Conservation (phyloP, 2,888 invertebrate genomes). For the Notodonta dromedarius region DNA sequence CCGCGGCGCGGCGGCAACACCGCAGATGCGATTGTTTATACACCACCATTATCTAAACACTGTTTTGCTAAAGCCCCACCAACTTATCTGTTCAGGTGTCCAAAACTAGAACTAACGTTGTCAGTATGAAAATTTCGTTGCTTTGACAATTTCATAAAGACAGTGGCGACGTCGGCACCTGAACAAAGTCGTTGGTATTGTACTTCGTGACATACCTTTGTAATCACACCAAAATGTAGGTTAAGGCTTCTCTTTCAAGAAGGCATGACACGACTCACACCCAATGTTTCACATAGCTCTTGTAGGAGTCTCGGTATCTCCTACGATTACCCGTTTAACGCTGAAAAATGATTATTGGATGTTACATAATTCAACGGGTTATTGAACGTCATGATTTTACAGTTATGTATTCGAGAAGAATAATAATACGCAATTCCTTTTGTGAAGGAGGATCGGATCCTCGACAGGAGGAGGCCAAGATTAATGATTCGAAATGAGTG, state of each 20-base stretch:
- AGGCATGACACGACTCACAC: conserved; percentile 28
- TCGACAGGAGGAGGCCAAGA: conserved; percentile 33
- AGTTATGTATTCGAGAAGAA: conserved; percentile 37
- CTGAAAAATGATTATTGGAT: not conserved
- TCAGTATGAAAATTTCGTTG: not conserved
- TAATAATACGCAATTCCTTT: conserved; percentile 36
- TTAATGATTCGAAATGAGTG: conserved; percentile 39
- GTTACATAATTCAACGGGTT: conserved; percentile 1
- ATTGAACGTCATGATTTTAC: conserved; percentile 25
- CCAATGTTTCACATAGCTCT: not conserved
- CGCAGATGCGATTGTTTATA: conserved; percentile 76
- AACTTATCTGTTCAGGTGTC: not conserved
- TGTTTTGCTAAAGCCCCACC: conserved; percentile 47
- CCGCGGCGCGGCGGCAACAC: conserved; percentile 51
- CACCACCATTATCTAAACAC: conserved; percentile 76
- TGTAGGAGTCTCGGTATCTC: no score
- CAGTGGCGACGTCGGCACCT: not conserved
- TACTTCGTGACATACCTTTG: conserved; percentile 80
- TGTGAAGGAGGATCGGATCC: conserved; percentile 40
- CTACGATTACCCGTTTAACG: not conserved
- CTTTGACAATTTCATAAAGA: not conserved
- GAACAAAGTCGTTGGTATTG: not conserved
- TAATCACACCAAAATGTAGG: conserved; percentile 77
- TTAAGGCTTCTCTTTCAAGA: conserved; percentile 74
- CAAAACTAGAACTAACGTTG: not conserved